Percentiles rank a stretch among this genome's conserved stretches.
Conservation (phyloP, 2,888 invertebrate genomes). For the Brachynemurus nebulosus region DNA sequence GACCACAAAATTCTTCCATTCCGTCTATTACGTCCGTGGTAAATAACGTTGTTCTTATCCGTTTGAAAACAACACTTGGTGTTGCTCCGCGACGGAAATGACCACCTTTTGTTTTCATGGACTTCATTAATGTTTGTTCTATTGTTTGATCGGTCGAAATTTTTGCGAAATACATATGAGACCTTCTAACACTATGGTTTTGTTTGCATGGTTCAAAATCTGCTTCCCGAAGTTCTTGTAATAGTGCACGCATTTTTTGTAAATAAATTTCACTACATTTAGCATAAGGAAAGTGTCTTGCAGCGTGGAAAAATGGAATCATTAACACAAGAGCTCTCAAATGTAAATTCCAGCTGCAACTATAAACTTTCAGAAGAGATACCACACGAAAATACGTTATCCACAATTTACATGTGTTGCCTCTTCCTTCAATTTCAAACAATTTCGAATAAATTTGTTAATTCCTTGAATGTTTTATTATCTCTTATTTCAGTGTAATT, state of each 20-base stretch:
- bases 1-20: constrained; percentile 9
- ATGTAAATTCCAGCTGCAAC: constrained; percentile 1
- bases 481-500: not conserved
- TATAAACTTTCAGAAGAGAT: not conserved
- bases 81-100: not conserved
- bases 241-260: not conserved
- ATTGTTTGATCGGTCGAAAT: constrained; percentile 2
- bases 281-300: constrained; percentile 2
- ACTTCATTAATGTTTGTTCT: constrained; percentile 5
- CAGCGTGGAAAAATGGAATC: constrained; percentile 5
- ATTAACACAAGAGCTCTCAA: not conserved
- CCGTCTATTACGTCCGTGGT: constrained; percentile 1
- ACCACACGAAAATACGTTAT: constrained; percentile 1
- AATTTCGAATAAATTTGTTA: not conserved
- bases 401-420: constrained; percentile 1
- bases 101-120: not conserved
- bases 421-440: not conserved
- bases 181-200: constrained; percentile 10
- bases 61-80: not conserved
- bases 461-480: not conserved
- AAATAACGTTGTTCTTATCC: not conserved
- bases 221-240: not conserved
- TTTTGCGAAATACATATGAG: constrained; percentile 7
- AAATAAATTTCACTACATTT: constrained; percentile 3
- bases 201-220: constrained; percentile 8